Evolutionary conservation across 2,888 invertebrate species (phyloP), one percentile per base, ranked within the genome.

Genomic region (Phlogophora meticulosa): DNA sequence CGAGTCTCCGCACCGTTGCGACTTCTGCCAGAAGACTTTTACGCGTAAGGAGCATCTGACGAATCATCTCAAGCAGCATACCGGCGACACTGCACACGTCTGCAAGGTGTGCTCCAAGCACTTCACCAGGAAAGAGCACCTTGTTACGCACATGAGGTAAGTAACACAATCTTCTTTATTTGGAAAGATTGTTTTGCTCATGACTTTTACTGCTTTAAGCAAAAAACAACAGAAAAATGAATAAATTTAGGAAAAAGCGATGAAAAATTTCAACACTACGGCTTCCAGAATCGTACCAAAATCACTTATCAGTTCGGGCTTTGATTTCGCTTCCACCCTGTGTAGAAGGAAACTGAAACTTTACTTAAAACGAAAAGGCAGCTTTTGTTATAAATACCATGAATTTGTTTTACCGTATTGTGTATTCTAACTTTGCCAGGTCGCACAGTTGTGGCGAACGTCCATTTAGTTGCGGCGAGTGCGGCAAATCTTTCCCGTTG

Each of bases 401-500:
- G 11, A 51, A 32, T 43, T 2, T 38, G 5, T 40, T 32, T 36
- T 13, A 51, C 9, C 17, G 11, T 0, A 34, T 4, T 48, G 13
- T 28, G 46, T 32, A 24, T 11, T 34, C 20, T 28, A 38, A 53
- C 42, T 51, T 68, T 72, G 36, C 15, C 85, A 95, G 96, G 73
- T 94, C 95, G 7, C 97, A 92, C 97, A 98, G 95, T 96, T 95
- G 94, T 97, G 80, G 98, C 53, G 98, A 98, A 89, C 96, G 98
- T 52, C 98, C 98, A 9, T 98, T 97, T 90, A 97, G 97, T 62
- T 98, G 98, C 88, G 97, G 97, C 72, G 98, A 98, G 86, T 98
- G 98, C 89, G 98, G 98, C 86, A 98, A 98, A 90, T 97, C 98
- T 56, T 98, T 98, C 94, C 98, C 98, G 0, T 93, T 98, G 55